Base-by-base conservation (phyloP, 2,888 invertebrate species). In the Troilus luridus region DNA sequence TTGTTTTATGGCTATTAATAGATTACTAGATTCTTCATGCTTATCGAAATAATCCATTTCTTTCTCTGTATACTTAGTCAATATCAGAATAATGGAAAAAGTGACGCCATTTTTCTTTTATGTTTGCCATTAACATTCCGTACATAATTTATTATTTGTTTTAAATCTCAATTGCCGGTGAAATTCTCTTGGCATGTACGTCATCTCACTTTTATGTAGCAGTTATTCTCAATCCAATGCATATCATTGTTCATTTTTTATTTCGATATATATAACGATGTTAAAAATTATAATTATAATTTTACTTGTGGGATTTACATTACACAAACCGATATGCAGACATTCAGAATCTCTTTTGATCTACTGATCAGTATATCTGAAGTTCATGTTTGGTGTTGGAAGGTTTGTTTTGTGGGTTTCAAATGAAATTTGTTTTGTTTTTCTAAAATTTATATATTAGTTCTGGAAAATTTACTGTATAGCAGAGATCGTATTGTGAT, bases 71-170 rank as follows among this genome's bases (percentile, higher is more conserved):
- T 77, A 41, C 41, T 77, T 77, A 41, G 27, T 41, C 72, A 41
- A 77, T 19, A 77, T 17, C 19, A 17, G 41, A 77, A 17, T 77
- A 77, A 77, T 77, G 41, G 2, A 1, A n/a, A 85, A 58, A 85
- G 0, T 85, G 85, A 58, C 85, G 56, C 56, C 56, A 21, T n/a
- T 5, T n/a, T 85, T n/a, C 41, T 85, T 85, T 10, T 56, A 54
- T 85, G 85, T 85, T 85, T 85, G 21, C 56, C 56, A n/a, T 85
- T n/a, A 85, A 24, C 56, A 85, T 85, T 85, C 85, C 85, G 21
- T 85, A 85, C 85, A 54, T 85, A 54, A 85, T 85, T 85, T n/a
- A 5, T 85, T 85, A 56, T 85, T 85, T 85, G 85, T 85, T 56
- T 85, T 85, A 56, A 54, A 56, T 56, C 85, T 85, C 85, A 12